These are phyloP conservation scores for Omphaloscelis lunosa DNA, from an alignment of 2,888 invertebrate genomes.

Conservation along the genomic window DNA sequence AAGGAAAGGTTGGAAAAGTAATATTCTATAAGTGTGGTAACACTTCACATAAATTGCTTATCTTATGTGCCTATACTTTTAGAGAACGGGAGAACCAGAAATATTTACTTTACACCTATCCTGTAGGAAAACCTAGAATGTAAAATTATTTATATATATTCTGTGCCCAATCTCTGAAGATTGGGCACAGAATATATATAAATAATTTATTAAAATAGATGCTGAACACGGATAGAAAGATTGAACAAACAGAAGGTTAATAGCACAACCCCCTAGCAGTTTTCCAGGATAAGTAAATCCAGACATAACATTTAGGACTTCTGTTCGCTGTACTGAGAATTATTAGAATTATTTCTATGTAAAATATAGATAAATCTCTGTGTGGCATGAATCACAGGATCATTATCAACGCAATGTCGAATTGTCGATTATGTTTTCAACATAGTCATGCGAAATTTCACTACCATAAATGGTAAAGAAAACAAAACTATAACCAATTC, in stretches of 20 bases:
- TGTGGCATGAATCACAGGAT: slow-evolving; percentile 9
- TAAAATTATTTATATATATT: neutral
- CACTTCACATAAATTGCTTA: neutral
- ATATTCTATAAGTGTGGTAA: neutral
- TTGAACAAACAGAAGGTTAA: neutral
- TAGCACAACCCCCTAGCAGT: neutral
- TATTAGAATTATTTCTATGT: neutral
- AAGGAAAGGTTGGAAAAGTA: neutral
- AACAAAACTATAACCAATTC: slow-evolving; percentile 13
- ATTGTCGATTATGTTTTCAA: neutral
- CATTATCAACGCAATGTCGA: slow-evolving; percentile 10
- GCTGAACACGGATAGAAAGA: too few species aligned
- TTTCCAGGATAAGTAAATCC: neutral
- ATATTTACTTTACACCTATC: neutral
- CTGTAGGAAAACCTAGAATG: neutral
- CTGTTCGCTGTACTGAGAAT: neutral
- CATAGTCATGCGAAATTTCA: slow-evolving; percentile 11
- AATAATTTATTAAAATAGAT: too few species aligned
- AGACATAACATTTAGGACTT: neutral
- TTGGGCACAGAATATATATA: too few species aligned
- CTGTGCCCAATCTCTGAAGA: neutral
- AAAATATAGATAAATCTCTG: neutral
- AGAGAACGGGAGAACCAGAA: neutral
- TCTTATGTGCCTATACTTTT: neutral
- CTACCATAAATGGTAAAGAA: slow-evolving; percentile 38